These are phyloP conservation scores for Microplitis manilae DNA, from an alignment of 2,888 invertebrate species.

Conservation along the genomic window DNA sequence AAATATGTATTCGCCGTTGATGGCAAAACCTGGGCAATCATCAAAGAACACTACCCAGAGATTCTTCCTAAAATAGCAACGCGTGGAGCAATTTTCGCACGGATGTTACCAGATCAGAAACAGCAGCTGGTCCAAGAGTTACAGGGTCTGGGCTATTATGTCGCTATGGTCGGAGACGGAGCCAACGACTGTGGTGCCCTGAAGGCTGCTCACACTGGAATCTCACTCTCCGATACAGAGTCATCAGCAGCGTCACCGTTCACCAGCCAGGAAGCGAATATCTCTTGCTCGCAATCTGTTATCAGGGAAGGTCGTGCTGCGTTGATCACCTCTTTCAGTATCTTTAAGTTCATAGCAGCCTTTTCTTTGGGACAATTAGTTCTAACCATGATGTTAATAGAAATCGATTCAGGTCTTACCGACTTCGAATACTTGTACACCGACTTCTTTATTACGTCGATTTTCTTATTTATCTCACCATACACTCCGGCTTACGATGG, in stretches of 20 bases:
- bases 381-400: slow-evolving; percentile 85
- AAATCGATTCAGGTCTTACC: slow-evolving; percentile 80
- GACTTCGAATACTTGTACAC: slow-evolving; percentile 93
- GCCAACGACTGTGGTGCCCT: slow-evolving; percentile 97
- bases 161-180: slow-evolving; percentile 97
- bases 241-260: slow-evolving; percentile 96
- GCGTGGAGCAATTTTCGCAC: slow-evolving; percentile 90
- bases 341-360: slow-evolving; percentile 98
- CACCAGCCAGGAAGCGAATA: slow-evolving; percentile 88
- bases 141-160: slow-evolving; percentile 89
- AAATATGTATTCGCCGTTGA: slow-evolving; percentile 71
- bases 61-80: slow-evolving; percentile 80
- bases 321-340: slow-evolving; percentile 94
- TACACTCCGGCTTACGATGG: slow-evolving; percentile 86
- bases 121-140: slow-evolving; percentile 91
- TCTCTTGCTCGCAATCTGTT: slow-evolving; percentile 87
- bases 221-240: slow-evolving; percentile 92
- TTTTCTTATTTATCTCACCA: slow-evolving; percentile 93
- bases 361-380: slow-evolving; percentile 96
- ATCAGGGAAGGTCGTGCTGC: slow-evolving; percentile 93
- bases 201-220: slow-evolving; percentile 93
- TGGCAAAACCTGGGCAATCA: slow-evolving; percentile 82
- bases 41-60: slow-evolving; percentile 82
- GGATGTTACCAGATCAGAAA: slow-evolving; percentile 97
- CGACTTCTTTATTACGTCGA: slow-evolving; percentile 90